Conservation (phyloP, 2,888 invertebrate genomes). For the Lithophane leautieri region DNA sequence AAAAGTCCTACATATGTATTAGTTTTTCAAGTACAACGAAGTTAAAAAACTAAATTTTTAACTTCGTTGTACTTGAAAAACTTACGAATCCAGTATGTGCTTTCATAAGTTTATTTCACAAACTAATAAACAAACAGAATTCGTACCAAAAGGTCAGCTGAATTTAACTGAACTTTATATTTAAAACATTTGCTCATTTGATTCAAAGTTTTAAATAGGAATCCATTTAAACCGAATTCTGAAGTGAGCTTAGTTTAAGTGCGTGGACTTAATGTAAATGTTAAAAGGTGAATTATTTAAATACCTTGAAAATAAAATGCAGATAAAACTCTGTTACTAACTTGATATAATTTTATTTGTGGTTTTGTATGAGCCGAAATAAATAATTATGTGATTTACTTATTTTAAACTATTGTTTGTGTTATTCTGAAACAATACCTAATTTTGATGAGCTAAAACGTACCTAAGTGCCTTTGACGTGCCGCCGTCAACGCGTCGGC, state of each 20-base stretch:
- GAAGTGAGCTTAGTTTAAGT: conserved; percentile 31
- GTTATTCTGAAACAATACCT: no score
- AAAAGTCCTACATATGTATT: background rate
- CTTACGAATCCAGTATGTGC: conserved; percentile 2
- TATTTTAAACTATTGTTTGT: no score
- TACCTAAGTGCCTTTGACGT: no score
- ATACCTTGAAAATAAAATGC: conserved; percentile 6
- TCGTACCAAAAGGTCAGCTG: conserved; percentile 37
- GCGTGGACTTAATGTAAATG: conserved; percentile 24
- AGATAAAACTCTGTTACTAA: background rate
- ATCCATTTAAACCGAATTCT: conserved; percentile 43
- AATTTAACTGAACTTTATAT: conserved; percentile 29
- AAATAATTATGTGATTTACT: no score
- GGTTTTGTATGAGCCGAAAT: background rate
- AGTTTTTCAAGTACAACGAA: no score
- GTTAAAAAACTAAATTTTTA: no score
- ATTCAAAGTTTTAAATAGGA: conserved; percentile 48
- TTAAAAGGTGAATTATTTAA: conserved; percentile 24
- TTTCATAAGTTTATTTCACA: conserved; percentile 27
- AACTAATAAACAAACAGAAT: conserved; percentile 24
- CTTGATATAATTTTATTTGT: background rate
- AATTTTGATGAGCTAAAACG: background rate
- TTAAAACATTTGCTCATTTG: conserved; percentile 52
- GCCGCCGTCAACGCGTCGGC: no score
- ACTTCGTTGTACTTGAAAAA: conserved; percentile 5